phyloP scores from a whole-genome alignment of 2,888 invertebrate genomes.

The Pseudanteris insignis region DNA sequence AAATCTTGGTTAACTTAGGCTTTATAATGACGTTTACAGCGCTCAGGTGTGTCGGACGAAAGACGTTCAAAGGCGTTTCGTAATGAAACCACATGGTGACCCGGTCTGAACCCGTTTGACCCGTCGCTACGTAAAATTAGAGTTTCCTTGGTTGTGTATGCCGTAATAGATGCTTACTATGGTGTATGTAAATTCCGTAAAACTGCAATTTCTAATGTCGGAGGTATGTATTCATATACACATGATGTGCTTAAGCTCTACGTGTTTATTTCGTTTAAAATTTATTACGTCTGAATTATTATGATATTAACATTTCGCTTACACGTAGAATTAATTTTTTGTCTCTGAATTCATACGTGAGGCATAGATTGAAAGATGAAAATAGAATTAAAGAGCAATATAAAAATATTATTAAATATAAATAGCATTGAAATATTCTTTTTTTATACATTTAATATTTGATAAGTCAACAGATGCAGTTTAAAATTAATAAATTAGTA shows the following conservation, averaged over 20 bases:
- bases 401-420: too few relatives aligned
- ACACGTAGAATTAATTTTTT: too few relatives aligned
- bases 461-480: too few relatives aligned
- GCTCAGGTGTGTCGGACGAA: conserved; percentile 50
- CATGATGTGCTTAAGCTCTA: conserved; percentile 21
- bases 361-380: too few relatives aligned
- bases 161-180: conserved; percentile 25
- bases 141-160: conserved; percentile 27
- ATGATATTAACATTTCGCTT: too few relatives aligned
- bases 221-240: conserved; percentile 1
- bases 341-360: too few relatives aligned
- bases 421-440: too few relatives aligned
- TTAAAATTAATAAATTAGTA: too few relatives aligned
- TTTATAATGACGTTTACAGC: conserved; percentile 53
- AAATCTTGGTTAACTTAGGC: conserved; percentile 51
- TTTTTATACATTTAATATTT: too few relatives aligned
- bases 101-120: conserved; percentile 42
- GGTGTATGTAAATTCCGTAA: conserved; percentile 36
- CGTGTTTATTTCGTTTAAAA: conserved; percentile 26
- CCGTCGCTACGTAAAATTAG: conserved; percentile 40
- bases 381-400: too few relatives aligned
- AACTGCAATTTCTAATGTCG: conserved; percentile 19
- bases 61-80: conserved; percentile 46
- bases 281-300: conserved; percentile 17
- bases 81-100: conserved; percentile 47